phyloP scores from a whole-genome alignment of 2,113 vertebrate species.

The Setophaga kirtlandii region DNA sequence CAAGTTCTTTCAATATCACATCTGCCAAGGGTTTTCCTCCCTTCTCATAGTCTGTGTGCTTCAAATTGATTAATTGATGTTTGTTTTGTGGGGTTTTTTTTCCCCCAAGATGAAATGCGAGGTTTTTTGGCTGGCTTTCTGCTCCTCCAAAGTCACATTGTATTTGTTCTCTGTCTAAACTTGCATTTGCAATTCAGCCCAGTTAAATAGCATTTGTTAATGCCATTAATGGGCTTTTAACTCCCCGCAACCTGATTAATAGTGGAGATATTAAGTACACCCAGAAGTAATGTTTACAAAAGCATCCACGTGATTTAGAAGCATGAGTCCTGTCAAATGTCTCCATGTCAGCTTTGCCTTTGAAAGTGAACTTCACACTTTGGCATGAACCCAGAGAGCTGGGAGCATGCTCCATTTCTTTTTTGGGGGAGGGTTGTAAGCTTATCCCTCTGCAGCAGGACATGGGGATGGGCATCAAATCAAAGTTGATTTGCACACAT shows the following conservation, averaged over 20 bases:
- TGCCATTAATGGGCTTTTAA: conserved; percentile 68
- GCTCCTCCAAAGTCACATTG: conserved; percentile 51
- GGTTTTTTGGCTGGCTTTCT: not conserved
- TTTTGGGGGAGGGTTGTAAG: not conserved
- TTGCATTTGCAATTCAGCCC: conserved; percentile 60
- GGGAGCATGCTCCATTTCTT: not conserved
- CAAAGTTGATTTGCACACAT: not conserved
- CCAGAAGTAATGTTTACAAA: conserved; percentile 63
- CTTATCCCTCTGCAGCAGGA: not conserved
- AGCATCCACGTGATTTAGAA: conserved; percentile 57
- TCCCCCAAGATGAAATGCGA: not conserved
- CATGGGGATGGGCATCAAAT: not conserved
- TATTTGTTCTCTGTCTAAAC: conserved; percentile 59
- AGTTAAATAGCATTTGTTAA: conserved; percentile 59
- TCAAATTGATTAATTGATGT: not conserved
- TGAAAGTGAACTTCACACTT: conserved; percentile 58
- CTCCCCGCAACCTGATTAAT: conserved; percentile 56
- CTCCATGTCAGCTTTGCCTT: conserved; percentile 37
- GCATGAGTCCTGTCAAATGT: conserved; percentile 58
- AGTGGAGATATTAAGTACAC: conserved; percentile 59
- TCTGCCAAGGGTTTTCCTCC: not conserved
- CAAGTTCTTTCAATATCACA: not conserved
- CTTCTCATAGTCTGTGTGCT: not conserved
- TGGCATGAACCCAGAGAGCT: conserved; percentile 9
- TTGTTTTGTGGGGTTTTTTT: not conserved